A percentile compares a stretch with the other conserved stretches of the same genome.
These are phyloP conservation scores for Amblyopsis rosae DNA, from an alignment of 2,113 vertebrate genomes.

Conservation along the genomic window DNA sequence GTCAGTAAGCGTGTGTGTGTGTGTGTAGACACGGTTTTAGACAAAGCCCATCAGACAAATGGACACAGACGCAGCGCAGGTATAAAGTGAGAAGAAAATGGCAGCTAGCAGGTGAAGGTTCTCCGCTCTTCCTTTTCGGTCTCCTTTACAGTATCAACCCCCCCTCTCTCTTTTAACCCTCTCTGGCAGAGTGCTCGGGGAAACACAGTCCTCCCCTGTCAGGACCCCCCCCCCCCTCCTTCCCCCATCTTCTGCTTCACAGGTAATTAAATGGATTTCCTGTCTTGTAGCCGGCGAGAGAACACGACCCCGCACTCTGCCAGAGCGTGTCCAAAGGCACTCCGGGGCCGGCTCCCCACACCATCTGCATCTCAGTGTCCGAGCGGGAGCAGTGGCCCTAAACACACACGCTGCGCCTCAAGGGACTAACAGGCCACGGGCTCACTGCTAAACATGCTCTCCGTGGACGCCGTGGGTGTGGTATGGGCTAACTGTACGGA, in stretches of 20 bases:
- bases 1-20: constrained; percentile 1
- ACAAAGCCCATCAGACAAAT: constrained; percentile 8
- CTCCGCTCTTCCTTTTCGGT: constrained; percentile 15
- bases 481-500: constrained; percentile 23
- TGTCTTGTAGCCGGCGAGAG: constrained; percentile 95
- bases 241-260: constrained; percentile 94
- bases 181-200: constrained; percentile 83
- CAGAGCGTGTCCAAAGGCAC: constrained; percentile 84
- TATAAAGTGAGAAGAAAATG: not conserved
- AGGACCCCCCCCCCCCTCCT: constrained; percentile 85
- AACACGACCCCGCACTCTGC: constrained; percentile 93
- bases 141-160: constrained; percentile 32
- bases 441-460: constrained; percentile 57
- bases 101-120: constrained; percentile 28
- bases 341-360: constrained; percentile 85
- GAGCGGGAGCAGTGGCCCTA: constrained; percentile 70
- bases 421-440: constrained; percentile 63
- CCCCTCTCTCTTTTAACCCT: constrained; percentile 51
- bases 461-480: constrained; percentile 58
- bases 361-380: constrained; percentile 78
- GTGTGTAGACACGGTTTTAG: not conserved
- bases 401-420: constrained; percentile 73
- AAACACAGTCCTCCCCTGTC: constrained; percentile 89
- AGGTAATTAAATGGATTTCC: constrained; percentile 99
- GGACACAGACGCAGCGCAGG: not conserved